Base-by-base conservation (phyloP, 2,113 vertebrate species). In the Todiramphus chloris region DNA sequence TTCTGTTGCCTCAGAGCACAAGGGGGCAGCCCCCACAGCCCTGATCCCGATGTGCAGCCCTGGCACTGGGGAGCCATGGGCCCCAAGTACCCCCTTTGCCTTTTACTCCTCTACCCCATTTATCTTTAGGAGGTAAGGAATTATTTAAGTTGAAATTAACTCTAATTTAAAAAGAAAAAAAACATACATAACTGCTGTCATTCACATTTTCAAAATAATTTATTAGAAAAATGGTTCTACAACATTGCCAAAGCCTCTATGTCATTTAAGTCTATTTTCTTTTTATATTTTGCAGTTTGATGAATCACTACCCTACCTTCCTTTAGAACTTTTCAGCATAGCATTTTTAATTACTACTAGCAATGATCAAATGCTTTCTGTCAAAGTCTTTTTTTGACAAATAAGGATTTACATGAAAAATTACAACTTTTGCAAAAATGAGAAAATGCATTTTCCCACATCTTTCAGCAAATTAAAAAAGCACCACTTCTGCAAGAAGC, bases 11-110 rank as follows among this genome's bases (percentile, higher is more conserved):
- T 27, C 25, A 17, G 16, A 33, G 24, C 5, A n/a, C 2, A 8
- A 31, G 10, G 4, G 15, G 16, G 33, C 68, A 83, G 33, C 37
- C 16, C 39, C 6, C 4, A 67, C 7, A 10, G 2, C 11, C 27
- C 43, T 5, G 4, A 35, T 21, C n/a, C 53, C 1, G 1, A 35
- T 2, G 5, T 5, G 11, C 68, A 85, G 35, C 13, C 63, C 2
- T 0, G 21, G 5, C 0, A 0, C 56, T 25, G 39, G 11, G 24
- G 33, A 70, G 51, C 44, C 0, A 0, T 5, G 8, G 64, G 24
- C 16, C 68, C 28, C 1, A 1, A 39, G 35, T 4, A 67, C 1
- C 14, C 14, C 4, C 30, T 60, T 33, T 43, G 48, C 33, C 60
- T 79, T 94, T 69, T 89, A 35, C 3, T 9, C 6, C 8, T 10